phyloP scores from a whole-genome alignment of 2,113 vertebrate genomes.

The Lagopus leucura region DNA sequence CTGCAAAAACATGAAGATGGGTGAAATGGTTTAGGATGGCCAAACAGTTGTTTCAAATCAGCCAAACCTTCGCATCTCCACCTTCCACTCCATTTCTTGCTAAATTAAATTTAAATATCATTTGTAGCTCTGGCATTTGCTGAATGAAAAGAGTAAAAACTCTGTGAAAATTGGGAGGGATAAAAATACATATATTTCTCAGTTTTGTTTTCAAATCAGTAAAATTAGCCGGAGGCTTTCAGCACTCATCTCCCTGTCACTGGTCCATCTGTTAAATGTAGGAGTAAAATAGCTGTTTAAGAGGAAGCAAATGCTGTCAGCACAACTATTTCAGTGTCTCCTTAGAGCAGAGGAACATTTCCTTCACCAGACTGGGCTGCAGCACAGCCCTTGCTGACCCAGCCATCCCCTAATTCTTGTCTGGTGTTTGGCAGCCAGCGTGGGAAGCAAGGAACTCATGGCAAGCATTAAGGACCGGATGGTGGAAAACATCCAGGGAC shows the following conservation, averaged over 20 bases:
- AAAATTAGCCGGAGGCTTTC: background rate
- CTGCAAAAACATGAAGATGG: background rate
- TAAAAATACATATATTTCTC: constrained; percentile 22
- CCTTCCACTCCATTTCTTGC: background rate
- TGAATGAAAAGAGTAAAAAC: constrained; percentile 26
- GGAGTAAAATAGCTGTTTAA: constrained; percentile 6
- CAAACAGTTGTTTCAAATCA: background rate
- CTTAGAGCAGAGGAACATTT: background rate
- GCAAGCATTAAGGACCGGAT: background rate
- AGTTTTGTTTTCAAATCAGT: constrained; percentile 28
- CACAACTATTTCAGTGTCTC: background rate
- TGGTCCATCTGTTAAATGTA: constrained; percentile 29
- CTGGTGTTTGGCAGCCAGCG: constrained; percentile 37
- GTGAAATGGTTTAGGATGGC: background rate
- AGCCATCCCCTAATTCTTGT: background rate
- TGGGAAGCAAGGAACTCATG: constrained; percentile 39
- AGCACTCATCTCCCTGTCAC: background rate
- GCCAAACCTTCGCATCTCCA: background rate
- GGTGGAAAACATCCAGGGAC: constrained; percentile 57
- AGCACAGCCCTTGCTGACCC: background rate
- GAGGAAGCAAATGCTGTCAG: constrained; percentile 36
- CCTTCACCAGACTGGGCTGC: background rate
- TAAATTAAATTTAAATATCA: background rate
- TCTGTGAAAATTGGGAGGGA: background rate
- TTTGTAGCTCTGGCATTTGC: background rate